Percentiles rank a stretch among this genome's conserved stretches.
These are phyloP conservation scores for Thermophis baileyi DNA, from an alignment of 2,113 vertebrate genomes.

Conservation along the genomic window DNA sequence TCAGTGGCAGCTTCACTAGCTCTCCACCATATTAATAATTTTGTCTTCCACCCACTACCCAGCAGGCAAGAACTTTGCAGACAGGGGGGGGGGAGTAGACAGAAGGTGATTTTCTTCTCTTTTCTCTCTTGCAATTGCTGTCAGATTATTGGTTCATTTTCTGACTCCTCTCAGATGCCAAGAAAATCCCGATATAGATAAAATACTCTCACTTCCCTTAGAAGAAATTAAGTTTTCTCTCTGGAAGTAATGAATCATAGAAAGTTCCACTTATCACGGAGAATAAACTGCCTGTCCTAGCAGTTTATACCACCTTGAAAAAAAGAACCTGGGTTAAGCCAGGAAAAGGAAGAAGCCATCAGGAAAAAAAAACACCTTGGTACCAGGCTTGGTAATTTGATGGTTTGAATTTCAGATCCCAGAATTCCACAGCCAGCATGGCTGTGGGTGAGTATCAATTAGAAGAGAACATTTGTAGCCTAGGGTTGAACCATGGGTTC, in stretches of 20 bases:
- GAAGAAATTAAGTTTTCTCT: constrained; percentile 44
- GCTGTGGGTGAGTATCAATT: background rate
- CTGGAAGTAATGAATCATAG: constrained; percentile 39
- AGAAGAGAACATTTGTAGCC: background rate
- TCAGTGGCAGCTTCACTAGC: background rate
- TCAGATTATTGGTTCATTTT: constrained; percentile 25
- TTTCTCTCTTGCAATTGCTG: background rate
- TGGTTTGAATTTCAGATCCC: background rate
- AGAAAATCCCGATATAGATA: constrained; percentile 29
- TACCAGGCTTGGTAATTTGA: background rate
- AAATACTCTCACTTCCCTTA: constrained; percentile 2
- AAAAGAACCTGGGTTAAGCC: background rate
- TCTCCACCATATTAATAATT: background rate
- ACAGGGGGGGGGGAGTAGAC: background rate
- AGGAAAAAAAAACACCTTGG: background rate
- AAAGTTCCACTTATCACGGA: constrained; percentile 15
- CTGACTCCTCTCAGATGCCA: constrained; percentile 5
- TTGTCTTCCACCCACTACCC: background rate
- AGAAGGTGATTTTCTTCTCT: background rate
- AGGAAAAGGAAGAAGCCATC: background rate
- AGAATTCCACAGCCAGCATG: background rate
- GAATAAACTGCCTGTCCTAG: constrained; percentile 40
- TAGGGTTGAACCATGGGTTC: background rate
- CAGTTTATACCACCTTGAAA: constrained; percentile 31
- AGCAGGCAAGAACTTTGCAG: background rate